Conservation (phyloP, 2,113 vertebrate genomes). For the Antechinus flavipes region DNA sequence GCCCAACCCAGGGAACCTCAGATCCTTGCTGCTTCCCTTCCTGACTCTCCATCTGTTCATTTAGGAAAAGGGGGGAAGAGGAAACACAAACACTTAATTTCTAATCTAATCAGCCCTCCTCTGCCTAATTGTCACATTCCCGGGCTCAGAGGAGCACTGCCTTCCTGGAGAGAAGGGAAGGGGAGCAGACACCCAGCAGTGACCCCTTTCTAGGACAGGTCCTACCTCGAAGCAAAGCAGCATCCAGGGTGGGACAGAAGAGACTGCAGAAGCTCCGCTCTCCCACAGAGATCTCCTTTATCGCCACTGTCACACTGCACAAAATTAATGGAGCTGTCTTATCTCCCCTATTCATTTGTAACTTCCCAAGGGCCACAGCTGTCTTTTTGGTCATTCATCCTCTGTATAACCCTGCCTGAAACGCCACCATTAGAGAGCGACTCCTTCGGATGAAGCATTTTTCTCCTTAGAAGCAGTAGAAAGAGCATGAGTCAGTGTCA, state of each 20-base stretch:
- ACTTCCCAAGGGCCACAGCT: background rate
- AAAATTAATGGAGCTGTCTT: background rate
- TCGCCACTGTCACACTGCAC: background rate
- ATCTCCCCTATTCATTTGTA: background rate
- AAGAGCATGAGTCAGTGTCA: background rate
- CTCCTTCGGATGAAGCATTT: background rate
- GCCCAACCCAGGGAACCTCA: background rate
- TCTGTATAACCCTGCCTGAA: background rate
- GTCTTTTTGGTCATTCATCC: background rate
- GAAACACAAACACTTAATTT: background rate
- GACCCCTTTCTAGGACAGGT: background rate
- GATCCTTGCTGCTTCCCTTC: background rate
- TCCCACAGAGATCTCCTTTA: background rate
- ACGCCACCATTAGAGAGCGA: background rate
- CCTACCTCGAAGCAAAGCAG: background rate
- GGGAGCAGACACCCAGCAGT: background rate
- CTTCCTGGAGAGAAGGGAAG: background rate
- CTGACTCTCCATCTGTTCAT: background rate
- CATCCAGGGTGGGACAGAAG: background rate
- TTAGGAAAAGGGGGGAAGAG: background rate
- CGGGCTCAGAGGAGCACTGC: background rate
- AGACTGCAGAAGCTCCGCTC: background rate
- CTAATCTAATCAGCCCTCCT: background rate
- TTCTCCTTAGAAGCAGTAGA: background rate
- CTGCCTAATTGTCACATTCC: background rate